Base-by-base conservation (phyloP, 1,140 invertebrate genomes). In the Aphelenchoides avenae region DNA sequence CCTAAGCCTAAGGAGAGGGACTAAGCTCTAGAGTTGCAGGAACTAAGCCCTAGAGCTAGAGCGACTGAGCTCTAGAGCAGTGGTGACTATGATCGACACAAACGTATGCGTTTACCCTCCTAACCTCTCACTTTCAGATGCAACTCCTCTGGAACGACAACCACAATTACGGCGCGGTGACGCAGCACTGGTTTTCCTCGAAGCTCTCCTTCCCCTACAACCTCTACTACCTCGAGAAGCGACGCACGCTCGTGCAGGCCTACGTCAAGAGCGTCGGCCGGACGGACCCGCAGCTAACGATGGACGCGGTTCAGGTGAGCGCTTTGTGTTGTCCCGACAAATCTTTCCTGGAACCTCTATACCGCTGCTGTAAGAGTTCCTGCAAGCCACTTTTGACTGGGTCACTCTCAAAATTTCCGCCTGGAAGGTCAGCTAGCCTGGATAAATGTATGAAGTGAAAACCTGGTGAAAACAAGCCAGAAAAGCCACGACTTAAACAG, bases 101-200 rank as follows among this genome's bases (percentile, higher is more conserved):
- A n/a, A n/a, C n/a, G n/a, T n/a, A 56, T 52, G 11, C 15, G 11
- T 26, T 51, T 37, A 24, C 66, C 13, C 9, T 62, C 49, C 43
- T 20, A 33, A 26, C 29, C 11, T n/a, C 42, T 31, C 9, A 6
- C 30, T 40, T 71, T 57, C 43, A 74, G 72, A 41, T 63, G 7
- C 61, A 77, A 27, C 48, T 58, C 15, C 39, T 77, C 7, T 75
- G 73, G 73, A 39, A 61, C 3, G 73, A 75, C 39, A 59, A 75
- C 22, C 40, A 53, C 34, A 75, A 75, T 47, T 75, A 70, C 53
- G 49, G 31, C 22, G 61, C 75, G 33, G 64, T 75, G 20, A 70
- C 66, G 11, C 66, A 68, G 18, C 50, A 63, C 36, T 68, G 64
- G 65, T 76, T 59, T 40, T 46, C 71, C 0, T 52, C 48, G 13